Conservation (phyloP, 2,888 invertebrate species). For the Tenthredo distinguenda region DNA sequence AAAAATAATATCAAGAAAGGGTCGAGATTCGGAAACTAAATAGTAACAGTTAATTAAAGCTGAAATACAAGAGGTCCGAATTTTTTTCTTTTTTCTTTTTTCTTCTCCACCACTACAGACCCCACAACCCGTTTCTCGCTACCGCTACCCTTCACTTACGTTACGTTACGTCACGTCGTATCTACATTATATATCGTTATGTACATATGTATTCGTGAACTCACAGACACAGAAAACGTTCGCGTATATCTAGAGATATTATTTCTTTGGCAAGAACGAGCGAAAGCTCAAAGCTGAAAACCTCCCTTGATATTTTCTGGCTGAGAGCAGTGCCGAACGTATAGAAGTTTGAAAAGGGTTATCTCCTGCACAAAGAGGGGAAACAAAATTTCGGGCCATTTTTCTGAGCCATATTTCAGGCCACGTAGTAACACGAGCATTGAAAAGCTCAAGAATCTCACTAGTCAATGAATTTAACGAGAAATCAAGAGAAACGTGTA, state of each 20-base stretch:
- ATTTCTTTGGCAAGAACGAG: slow-evolving; percentile 30
- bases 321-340: background rate
- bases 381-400: background rate
- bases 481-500: background rate
- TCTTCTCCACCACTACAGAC: background rate
- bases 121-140: background rate
- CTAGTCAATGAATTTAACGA: background rate
- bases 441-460: background rate
- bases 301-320: slow-evolving; percentile 10
- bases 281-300: slow-evolving; percentile 30
- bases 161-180: background rate
- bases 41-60: slow-evolving; percentile 37
- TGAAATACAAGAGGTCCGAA: slow-evolving; percentile 3
- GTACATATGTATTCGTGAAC: background rate
- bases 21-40: background rate
- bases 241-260: background rate
- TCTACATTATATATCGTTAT: background rate
- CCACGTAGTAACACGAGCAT: background rate
- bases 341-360: background rate
- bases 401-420: background rate
- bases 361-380: background rate
- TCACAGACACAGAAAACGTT: background rate
- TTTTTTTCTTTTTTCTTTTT: background rate
- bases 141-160: background rate
- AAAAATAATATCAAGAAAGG: background rate